Percentiles rank a stretch among this genome's conserved stretches.
These are phyloP conservation scores for Pristionchus arcanus DNA, from an alignment of 2,888 invertebrate genomes.

Conservation along the genomic window DNA sequence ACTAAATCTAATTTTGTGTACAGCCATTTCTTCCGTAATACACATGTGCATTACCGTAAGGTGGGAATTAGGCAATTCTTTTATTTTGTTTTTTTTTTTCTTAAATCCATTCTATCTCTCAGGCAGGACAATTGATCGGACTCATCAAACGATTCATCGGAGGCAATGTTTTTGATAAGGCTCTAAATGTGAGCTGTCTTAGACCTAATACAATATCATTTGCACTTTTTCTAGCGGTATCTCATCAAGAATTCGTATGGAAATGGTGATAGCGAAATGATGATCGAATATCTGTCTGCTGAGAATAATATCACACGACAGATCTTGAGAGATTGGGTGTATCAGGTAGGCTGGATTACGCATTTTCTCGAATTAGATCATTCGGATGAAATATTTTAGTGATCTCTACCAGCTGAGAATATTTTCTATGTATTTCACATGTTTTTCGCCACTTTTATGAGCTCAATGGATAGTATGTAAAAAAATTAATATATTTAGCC, in stretches of 20 bases:
- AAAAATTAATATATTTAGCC: background rate
- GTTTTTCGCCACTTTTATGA: too few relatives aligned
- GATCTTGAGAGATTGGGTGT: background rate
- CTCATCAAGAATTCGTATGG: background rate
- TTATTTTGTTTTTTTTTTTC: background rate
- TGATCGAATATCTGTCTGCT: background rate
- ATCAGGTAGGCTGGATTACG: background rate
- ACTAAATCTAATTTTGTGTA: background rate
- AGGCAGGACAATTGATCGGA: background rate
- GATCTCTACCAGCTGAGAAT: too few relatives aligned
- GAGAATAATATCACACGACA: background rate
- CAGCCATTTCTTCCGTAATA: background rate
- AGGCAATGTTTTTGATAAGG: background rate
- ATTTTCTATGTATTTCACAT: too few relatives aligned
- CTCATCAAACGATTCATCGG: slow-evolving; percentile 5
- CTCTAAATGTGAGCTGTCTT: background rate
- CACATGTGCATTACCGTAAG: background rate
- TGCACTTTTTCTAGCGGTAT: background rate
- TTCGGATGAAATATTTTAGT: too few relatives aligned
- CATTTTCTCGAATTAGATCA: too few relatives aligned
- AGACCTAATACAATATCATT: background rate
- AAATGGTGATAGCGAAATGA: background rate
- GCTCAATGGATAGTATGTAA: background rate
- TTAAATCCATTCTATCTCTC: background rate
- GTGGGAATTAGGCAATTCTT: too few relatives aligned